phyloP scores from a whole-genome alignment of 1,140 invertebrate genomes.

The Papilio polytes region DNA sequence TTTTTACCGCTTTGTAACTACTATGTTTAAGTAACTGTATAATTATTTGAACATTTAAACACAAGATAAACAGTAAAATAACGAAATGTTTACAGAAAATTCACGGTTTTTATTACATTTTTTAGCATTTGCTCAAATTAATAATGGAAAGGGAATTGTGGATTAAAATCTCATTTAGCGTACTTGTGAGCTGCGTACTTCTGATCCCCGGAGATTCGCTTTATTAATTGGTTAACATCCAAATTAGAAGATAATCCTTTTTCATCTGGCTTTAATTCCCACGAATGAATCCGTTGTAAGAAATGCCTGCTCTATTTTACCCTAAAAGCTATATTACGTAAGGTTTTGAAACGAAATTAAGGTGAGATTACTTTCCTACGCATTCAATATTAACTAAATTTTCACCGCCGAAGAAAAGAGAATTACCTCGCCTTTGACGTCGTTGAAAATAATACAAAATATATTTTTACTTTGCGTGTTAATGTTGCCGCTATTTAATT shows the following conservation, averaged over 20 bases:
- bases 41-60: background rate
- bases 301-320: background rate
- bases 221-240: constrained; percentile 26
- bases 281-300: background rate
- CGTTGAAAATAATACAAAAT: background rate
- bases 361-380: constrained; percentile 17
- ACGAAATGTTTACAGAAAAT: background rate
- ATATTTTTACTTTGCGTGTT: background rate
- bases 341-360: constrained; percentile 25
- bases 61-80: background rate
- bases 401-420: constrained; percentile 3
- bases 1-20: background rate
- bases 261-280: constrained; percentile 2
- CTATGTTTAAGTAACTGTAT: background rate
- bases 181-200: background rate
- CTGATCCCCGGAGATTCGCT: background rate
- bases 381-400: constrained; percentile 25
- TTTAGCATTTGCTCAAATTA: background rate
- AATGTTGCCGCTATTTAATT: background rate
- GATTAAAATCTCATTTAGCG: constrained; percentile 2
- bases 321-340: background rate
- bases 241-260: constrained; percentile 26
- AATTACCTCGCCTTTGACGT: constrained; percentile 17
- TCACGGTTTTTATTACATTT: background rate
- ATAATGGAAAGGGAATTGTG: background rate